phyloP scores from a whole-genome alignment of 2,888 invertebrate genomes.

The Glomeris marginata region DNA sequence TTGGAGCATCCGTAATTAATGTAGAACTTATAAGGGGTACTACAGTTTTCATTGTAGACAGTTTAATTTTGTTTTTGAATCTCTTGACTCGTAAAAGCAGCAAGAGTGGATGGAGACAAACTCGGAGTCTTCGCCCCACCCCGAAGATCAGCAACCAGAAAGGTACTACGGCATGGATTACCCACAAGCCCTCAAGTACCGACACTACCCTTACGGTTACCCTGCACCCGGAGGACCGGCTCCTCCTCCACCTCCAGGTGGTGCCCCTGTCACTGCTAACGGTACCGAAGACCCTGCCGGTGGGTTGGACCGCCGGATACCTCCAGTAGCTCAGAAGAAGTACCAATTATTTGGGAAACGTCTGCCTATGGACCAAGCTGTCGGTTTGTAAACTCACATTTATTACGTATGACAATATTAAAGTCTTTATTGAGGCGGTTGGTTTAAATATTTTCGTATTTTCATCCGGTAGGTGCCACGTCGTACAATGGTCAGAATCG shows the following conservation, averaged over 20 bases:
- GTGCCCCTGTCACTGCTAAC: slow-evolving; percentile 5
- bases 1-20: too few species aligned
- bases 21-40: too few species aligned
- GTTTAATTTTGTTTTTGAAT: too few species aligned
- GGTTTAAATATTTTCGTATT: too few species aligned
- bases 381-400: slow-evolving; percentile 17
- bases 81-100: neutral
- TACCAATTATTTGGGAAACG: slow-evolving; percentile 85
- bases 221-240: neutral
- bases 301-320: slow-evolving; percentile 27
- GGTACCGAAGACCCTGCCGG: slow-evolving; percentile 5
- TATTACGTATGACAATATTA: too few species aligned
- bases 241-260: slow-evolving; percentile 4
- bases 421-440: too few species aligned
- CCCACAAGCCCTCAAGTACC: slow-evolving; percentile 10
- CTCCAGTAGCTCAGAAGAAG: slow-evolving; percentile 68
- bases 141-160: slow-evolving; percentile 6
- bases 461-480: too few species aligned
- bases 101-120: slow-evolving; percentile 73
- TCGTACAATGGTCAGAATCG: too few species aligned
- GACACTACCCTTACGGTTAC: slow-evolving; percentile 13
- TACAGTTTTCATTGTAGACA: too few species aligned
- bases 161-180: slow-evolving; percentile 14
- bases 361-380: slow-evolving; percentile 50
- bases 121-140: slow-evolving; percentile 45